Conservation (phyloP, 2,888 invertebrate species). For the Belgica antarctica region DNA sequence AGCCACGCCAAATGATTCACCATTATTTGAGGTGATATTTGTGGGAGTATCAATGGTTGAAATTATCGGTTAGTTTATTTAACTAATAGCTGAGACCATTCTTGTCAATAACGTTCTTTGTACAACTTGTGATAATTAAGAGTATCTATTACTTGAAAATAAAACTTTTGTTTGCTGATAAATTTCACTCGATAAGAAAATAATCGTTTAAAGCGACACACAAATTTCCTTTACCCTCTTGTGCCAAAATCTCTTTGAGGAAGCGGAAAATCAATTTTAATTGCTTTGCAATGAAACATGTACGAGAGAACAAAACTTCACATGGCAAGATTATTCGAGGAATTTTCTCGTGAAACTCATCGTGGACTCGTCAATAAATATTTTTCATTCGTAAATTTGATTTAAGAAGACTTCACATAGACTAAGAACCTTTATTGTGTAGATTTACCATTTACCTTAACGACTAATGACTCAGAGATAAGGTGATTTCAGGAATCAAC, state of each 20-base stretch:
- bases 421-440: neutral
- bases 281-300: neutral
- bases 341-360: neutral
- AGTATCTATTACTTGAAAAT: constrained; percentile 17
- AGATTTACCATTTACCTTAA: neutral
- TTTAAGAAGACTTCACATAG: neutral
- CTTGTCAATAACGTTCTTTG: constrained; percentile 6
- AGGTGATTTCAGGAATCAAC: constrained; percentile 3
- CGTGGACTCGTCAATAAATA: neutral
- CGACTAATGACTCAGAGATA: neutral
- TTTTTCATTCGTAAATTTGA: neutral
- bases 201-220: neutral
- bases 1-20: no score
- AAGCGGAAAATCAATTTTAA: neutral
- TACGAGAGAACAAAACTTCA: neutral
- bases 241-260: constrained; percentile 10
- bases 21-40: neutral
- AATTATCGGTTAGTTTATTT: constrained; percentile 4
- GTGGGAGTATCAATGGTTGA: constrained; percentile 3
- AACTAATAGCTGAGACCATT: constrained; percentile 23
- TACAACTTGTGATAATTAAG: neutral
- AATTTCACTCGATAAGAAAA: neutral
- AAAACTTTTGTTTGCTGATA: neutral
- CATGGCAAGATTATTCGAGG: neutral
- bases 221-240: neutral